Evolutionary conservation across 2,888 invertebrate genomes (phyloP), one percentile per base, ranked within the genome.

Genomic region (Onthophagus sagittarius): DNA sequence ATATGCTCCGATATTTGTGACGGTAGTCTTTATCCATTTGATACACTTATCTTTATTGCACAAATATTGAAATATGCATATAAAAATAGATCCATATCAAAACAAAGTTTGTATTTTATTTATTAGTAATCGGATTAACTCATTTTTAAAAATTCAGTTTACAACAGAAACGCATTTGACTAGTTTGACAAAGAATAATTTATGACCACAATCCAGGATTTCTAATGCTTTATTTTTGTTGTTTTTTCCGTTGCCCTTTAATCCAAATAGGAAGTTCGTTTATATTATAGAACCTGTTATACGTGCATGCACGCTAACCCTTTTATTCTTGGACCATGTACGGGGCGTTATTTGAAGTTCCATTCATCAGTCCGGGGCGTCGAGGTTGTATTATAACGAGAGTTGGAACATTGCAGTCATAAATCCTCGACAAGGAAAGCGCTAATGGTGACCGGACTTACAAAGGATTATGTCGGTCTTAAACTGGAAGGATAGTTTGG

Each of bases 371-470:
- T 64, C 7, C 63, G 32, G 65, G 74, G 70, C 70, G 63, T 32
- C 69, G 74, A 75, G 75, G 72, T 74, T 71, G 75, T 75, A 75
- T 75, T 75, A 74, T 76, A 76, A 76, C 73, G 75, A 76, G 76
- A 76, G 75, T 76, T 76, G 65, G 72, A 73, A 62, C 72, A 76
- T 74, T 74, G 71, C 72, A 76, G 75, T 76, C 76, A 76, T 76
- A 76, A 76, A 76, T 76, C 75, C 75, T 64, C 69, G 76, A 76
- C 75, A 76, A 74, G 75, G 75, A 76, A 75, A 74, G 76, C 75
- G 72, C 70, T 76, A 76, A 76, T 76, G 76, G 76, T 72, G 63
- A 75, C 75, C 71, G 71, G 72, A 72, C 71, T 73, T 75, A 75
- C 73, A 73, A 73, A 74, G 74, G 74, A 74, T 74, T 74, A 74